A percentile compares a stretch with the other conserved stretches of the same genome.
phyloP scores from a whole-genome alignment of 2,888 invertebrate genomes.

The Byasa hedistus region DNA sequence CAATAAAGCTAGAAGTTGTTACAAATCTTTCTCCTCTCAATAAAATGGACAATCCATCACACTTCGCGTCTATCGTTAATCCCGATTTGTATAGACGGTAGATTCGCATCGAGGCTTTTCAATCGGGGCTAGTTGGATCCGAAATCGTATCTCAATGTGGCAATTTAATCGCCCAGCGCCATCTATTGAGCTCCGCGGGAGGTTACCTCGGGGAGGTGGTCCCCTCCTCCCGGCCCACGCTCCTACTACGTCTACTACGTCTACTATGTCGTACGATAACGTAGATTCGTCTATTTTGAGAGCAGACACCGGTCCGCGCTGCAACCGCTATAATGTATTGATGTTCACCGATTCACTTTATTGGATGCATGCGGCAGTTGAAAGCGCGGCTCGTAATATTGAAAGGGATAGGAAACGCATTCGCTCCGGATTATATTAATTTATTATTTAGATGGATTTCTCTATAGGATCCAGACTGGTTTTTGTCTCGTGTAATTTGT shows the following conservation, averaged over 20 bases:
- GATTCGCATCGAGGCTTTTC: conserved; percentile 46
- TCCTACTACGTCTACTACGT: conserved; percentile 50
- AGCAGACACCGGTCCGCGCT: conserved; percentile 49
- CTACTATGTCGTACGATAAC: conserved; percentile 48
- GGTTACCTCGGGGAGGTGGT: conserved; percentile 30
- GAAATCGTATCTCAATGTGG: conserved; percentile 60
- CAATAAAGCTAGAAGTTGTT: neutral
- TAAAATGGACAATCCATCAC: conserved; percentile 32
- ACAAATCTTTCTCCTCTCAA: conserved; percentile 4
- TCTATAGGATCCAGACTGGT: neutral
- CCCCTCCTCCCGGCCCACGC: conserved; percentile 35
- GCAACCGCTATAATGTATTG: conserved; percentile 40
- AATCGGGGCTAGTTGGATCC: conserved; percentile 46
- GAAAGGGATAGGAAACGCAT: neutral
- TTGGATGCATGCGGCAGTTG: conserved; percentile 27
- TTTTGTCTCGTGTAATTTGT: no score
- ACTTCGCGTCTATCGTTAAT: conserved; percentile 39
- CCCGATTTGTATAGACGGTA: conserved; percentile 32
- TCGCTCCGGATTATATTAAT: conserved; percentile 1
- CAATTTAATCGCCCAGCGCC: conserved; percentile 65
- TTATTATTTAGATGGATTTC: conserved; percentile 4
- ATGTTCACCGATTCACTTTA: conserved; percentile 55
- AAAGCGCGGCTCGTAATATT: conserved; percentile 15
- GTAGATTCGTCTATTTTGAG: conserved; percentile 55
- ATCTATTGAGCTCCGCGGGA: conserved; percentile 47